Base-by-base conservation (phyloP, 2,797 vertebrate species). In the Enteromius viviparus region DNA sequence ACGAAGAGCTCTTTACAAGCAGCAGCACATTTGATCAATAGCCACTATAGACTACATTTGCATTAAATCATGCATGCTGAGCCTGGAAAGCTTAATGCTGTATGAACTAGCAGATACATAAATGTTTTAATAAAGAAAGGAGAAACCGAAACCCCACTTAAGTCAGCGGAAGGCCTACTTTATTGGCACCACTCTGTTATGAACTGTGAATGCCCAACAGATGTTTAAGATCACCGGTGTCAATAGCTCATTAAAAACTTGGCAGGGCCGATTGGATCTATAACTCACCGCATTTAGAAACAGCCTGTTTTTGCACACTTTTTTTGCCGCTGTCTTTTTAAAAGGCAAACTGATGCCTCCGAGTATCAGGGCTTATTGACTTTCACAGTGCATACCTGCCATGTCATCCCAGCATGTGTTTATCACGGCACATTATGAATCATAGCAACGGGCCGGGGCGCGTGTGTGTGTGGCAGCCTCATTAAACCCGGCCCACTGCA, bases 191-290 rank as follows among this genome's bases (percentile, higher is more conserved):
- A 92, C 93, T 89, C 90, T 76, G 86, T 93, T 89, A 89, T 89
- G 90, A 92, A 92, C 91, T 89, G 88, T 82, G 91, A 90, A 91
- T 87, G 90, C 91, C 90, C 89, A 90, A 90, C 94, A 94, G 93
- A 93, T 94, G 92, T 93, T 93, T 87, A 89, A 89, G 89, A 91
- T 95, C 92, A 92, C 90, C 88, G 80, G 89, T 91, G 92, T 93
- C 92, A 93, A 93, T 91, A 93, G 89, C 91, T 94, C 93, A 93
- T 94, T 94, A 94, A 93, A 93, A 91, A 87, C 83, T 60, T 83
- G 86, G 87, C 87, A 78, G 83, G 29, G 29, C 80, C 40, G 45
- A 80, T 76, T 42, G 81, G 87, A 85, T 88, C 77, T 80, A 89
- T 86, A 84, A 71, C 81, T 86, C 17, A 45, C 49, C 11, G 34